Conservation (phyloP, 30 jellyfish, hydroid and myxozoan genomes). For the Hydra vulgaris region DNA sequence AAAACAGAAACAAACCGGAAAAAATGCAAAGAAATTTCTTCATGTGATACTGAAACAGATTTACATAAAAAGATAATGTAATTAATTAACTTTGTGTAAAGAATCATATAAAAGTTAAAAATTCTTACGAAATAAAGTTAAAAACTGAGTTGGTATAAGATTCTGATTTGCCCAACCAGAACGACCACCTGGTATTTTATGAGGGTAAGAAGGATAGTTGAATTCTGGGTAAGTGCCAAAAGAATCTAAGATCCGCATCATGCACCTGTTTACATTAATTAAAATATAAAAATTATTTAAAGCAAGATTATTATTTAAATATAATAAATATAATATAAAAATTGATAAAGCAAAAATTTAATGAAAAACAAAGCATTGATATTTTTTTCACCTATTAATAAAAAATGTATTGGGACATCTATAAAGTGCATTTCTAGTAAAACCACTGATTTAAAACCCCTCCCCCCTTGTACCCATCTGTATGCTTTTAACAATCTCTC, state of each 20-base stretch:
- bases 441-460: no score
- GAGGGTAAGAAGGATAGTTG: conserved; percentile 48
- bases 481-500: no score
- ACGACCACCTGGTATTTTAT: conserved; percentile 56
- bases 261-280: conserved; percentile 49
- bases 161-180: conserved; percentile 57
- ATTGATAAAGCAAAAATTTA: background rate
- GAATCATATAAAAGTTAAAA: background rate
- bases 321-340: background rate
- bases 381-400: no score
- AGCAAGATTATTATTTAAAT: no score
- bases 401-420: no score
- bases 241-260: conserved; percentile 76
- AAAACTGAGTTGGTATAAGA: conserved; percentile 45
- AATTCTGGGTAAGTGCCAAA: conserved; percentile 96
- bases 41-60: no score
- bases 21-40: no score
- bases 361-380: background rate
- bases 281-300: background rate
- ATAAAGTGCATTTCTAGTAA: no score
- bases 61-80: no score
- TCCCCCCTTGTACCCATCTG: no score
- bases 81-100: no score
- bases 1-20: no score
- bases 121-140: conserved; percentile 75